Base-by-base conservation (phyloP, 2,888 invertebrate genomes). In the Aricia artaxerxes region DNA sequence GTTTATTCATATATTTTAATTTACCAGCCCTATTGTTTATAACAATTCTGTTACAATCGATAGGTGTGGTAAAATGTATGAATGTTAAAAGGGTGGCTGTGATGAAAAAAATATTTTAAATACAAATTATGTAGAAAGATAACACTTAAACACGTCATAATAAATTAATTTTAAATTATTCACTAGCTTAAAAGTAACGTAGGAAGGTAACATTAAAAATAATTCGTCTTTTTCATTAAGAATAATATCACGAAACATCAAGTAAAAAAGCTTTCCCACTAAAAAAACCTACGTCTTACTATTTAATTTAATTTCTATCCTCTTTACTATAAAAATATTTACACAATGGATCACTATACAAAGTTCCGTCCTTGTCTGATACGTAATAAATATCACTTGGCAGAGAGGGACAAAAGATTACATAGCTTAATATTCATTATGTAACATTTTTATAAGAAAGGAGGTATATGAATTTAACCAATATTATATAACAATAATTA, bases 221-320 rank as follows among this genome's bases (percentile, higher is more conserved):
- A 69, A 69, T 69, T 69, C 69, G 69, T 69, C 35, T 69, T 38
- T 69, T 35, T 35, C 35, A 69, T 38, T 35, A 24, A 69, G 35
- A 69, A 16, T 69, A 69, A 69, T 69, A 69, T 69, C 69, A 69
- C 69, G 35, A 13, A 31, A 35, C 9, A 31, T 11, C 64, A 69
- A 69, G 35, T 69, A 69, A 35, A 69, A 69, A 31, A 64, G 24
- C 11, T 1, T 13, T 69, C 16, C 35, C 31, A 31, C 9, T 24
- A 61, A 7, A 61, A 61, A 61, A 61, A 61, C 61, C 31, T 31
- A 11, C 31, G 31, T 64, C 24, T 35, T 38, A 4, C 69, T 35
- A 69, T 16, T 35, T 5, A 69, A 11, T 69, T 38, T 38, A 69
- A 69, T 69, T 16, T 69, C 69, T 38, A 38, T 69, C 24, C 16